These are phyloP conservation scores for Callipepla squamata DNA, from an alignment of 2,113 vertebrate genomes.

Conservation along the genomic window DNA sequence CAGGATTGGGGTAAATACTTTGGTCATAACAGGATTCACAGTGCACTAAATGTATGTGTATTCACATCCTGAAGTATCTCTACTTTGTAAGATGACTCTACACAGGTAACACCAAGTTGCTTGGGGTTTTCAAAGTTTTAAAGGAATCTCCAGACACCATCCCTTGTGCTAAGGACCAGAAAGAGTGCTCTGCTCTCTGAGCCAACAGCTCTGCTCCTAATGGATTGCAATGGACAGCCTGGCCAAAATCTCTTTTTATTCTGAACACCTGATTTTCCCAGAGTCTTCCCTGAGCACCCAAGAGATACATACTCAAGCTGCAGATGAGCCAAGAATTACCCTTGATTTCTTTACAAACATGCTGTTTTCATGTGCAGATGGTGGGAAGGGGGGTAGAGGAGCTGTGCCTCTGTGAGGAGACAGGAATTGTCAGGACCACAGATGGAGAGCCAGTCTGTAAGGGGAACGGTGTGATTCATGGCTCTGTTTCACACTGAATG, in stretches of 20 bases:
- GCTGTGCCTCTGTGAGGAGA: background rate
- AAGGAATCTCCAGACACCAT: background rate
- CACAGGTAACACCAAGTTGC: background rate
- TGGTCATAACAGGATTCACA: background rate
- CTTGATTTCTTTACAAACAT: background rate
- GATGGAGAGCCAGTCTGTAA: background rate
- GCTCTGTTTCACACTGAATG: background rate
- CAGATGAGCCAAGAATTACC: background rate
- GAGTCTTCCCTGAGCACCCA: background rate
- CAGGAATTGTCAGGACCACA: background rate
- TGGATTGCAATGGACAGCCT: background rate
- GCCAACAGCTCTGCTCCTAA: background rate
- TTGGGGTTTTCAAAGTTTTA: background rate
- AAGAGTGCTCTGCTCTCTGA: background rate
- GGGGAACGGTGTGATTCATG: background rate
- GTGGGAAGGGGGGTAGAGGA: background rate
- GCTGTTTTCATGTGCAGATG: background rate
- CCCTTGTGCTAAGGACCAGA: background rate
- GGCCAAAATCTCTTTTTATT: background rate
- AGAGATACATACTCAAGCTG: background rate
- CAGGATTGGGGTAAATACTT: background rate
- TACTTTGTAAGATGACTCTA: background rate
- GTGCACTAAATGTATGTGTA: background rate
- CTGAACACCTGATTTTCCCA: background rate
- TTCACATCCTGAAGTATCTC: background rate